Evolutionary conservation across 2,113 vertebrate genomes (phyloP).

Genomic region (Pygoscelis adeliae): DNA sequence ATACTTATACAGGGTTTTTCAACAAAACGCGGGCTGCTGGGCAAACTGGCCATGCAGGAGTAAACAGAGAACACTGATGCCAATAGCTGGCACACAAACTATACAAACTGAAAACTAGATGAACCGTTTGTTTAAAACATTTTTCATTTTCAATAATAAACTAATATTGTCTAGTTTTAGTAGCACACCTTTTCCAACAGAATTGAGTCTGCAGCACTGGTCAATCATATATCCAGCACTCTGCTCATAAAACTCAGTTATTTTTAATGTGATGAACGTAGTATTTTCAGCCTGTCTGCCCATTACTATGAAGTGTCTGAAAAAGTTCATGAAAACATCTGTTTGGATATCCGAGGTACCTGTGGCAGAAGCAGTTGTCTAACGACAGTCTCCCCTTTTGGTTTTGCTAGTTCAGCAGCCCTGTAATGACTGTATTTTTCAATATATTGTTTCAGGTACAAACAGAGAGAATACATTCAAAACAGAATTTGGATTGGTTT

Average conservation of each 20-base stretch:
- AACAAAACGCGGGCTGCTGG: neutral
- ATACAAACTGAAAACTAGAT: neutral
- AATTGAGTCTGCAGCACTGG: neutral
- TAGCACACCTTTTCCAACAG: neutral
- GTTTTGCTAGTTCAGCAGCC: neutral
- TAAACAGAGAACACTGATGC: neutral
- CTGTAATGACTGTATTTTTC: neutral
- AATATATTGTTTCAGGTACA: neutral
- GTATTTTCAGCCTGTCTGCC: neutral
- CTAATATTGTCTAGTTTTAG: neutral
- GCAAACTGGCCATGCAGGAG: neutral
- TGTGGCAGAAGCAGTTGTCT: neutral
- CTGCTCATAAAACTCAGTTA: neutral
- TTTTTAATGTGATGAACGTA: neutral
- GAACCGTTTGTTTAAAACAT: neutral
- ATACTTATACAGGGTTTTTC: neutral
- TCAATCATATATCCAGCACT: neutral
- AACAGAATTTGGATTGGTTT: neutral
- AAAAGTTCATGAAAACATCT: neutral
- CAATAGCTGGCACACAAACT: neutral
- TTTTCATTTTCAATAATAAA: neutral
- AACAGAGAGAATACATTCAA: conserved; percentile 2
- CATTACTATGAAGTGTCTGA: neutral
- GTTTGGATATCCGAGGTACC: neutral
- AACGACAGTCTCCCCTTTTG: neutral